Base-by-base conservation (phyloP, 1,140 invertebrate species). In the Bathynomus jamesi region DNA sequence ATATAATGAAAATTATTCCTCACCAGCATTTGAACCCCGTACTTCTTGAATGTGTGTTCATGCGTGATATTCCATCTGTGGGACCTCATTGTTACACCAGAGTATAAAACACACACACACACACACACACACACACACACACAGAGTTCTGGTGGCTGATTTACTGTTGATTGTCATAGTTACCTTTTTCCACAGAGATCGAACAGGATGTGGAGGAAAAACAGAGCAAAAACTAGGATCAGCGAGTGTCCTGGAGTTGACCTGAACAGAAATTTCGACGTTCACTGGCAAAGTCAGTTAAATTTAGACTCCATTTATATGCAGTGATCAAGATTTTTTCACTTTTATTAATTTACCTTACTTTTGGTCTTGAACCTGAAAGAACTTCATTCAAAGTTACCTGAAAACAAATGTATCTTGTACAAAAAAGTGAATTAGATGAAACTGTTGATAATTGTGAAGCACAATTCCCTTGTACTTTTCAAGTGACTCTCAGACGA, bases 151-250 rank as follows among this genome's bases (percentile, higher is more conserved):
- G 1, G 13, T 53, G 13, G 2, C 21, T 17, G 13, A 2, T 53
- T 53, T 53, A 2, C 21, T 53, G 1, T 3, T 53, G 13, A 17
- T 3, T 53, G 2, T 53, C 21, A 2, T 53, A 17, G 2, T 53
- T 53, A 53, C 21, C 21, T 53, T 53, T 5, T 53, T 40, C 17
- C 32, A 40, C 32, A n/a, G 32, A 40, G 17, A 28, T 62, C 77
- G 71, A 72, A 79, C 28, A 76, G 79, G 8, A 66, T 80, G 67
- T 80, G 79, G 79, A 61, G 79, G 8, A 80, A 80, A 69, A 80
- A 78, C 30, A 61, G 69, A 65, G 17, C 25, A 2, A 61, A 68
- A 11, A 46, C 28, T 60, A 21, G 24, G 11, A 82, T 79, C 78
- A 62, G 68, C 17, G 29, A 62, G 31, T 80, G 79, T 53, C 53